Base-by-base conservation (phyloP, 2,113 vertebrate species). In the Gymnorhina tibicen region DNA sequence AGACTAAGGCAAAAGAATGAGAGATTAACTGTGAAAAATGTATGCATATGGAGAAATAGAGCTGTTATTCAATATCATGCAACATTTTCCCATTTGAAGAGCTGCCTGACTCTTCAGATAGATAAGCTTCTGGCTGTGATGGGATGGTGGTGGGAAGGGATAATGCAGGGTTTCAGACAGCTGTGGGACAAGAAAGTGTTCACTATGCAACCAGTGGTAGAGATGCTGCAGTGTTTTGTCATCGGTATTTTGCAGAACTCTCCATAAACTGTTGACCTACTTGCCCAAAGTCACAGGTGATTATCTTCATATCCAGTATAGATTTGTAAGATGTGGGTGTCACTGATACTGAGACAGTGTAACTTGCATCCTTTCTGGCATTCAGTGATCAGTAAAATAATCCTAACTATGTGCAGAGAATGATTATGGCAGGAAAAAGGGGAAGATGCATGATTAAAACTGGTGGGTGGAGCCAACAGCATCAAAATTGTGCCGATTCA, bases 251-350 rank as follows among this genome's bases (percentile, higher is more conserved):
- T 93, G 88, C 88, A 95, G 92, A 73, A 58, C 49, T 64, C 44
- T 66, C 56, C 49, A 33, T 68, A 88, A 93, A 75, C 83, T 92
- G 90, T 89, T 90, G 83, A 68, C 64, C 21, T 49, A 19, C 53
- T 91, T 87, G 64, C 49, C 83, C 52, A 28, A 58, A 92, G 92
- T 60, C 73, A 79, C 13, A 77, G 33, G 69, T 63, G 74, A 83
- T 84, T 94, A 95, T 94, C 93, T 91, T 72, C 66, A 33, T 44
- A 96, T 77, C 67, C 85, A 80, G 74, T 59, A 83, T 80, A 66
- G 93, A 85, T 90, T 90, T 87, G 49, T 74, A 76, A 94, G 66
- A 85, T 70, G 59, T 91, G 93, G 23, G 42, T 85, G 39, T 85
- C 85, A n/a, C 67, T 94, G 89, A 95, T 93, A 95, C 26, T 18